Conservation (phyloP, 2,888 invertebrate genomes). For the Oscheius myriophilus region DNA sequence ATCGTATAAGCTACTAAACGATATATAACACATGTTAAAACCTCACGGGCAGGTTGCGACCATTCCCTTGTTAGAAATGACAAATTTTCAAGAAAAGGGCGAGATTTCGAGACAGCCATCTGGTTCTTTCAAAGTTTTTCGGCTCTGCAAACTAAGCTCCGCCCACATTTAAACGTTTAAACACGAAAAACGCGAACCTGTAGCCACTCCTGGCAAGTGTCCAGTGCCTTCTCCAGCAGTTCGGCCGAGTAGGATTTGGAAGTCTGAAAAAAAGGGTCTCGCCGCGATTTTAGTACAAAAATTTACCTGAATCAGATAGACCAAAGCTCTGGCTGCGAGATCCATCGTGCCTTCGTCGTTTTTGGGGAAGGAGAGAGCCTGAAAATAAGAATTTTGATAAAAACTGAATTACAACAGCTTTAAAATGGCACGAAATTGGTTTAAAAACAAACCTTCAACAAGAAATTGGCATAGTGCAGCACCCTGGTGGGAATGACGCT, state of each 20-base stretch:
- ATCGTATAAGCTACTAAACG: no score
- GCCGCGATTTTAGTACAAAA: neutral
- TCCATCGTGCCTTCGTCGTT: constrained; percentile 82
- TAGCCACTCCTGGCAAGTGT: constrained; percentile 93
- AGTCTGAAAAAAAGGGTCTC: constrained; percentile 49
- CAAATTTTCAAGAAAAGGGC: no score
- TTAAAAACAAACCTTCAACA: constrained; percentile 33
- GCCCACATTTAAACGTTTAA: no score
- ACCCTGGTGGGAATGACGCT: constrained; percentile 37
- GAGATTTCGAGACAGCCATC: no score
- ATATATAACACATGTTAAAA: no score
- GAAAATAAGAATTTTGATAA: neutral
- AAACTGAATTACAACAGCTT: neutral
- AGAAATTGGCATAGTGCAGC: constrained; percentile 45
- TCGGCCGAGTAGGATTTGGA: constrained; percentile 90
- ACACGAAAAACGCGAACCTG: constrained; percentile 72
- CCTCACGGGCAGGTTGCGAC: no score
- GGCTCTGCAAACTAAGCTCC: no score
- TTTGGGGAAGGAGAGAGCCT: constrained; percentile 73
- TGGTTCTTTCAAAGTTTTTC: no score
- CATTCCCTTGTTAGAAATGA: no score
- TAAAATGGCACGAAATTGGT: no score
- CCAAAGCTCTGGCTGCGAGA: constrained; percentile 92
- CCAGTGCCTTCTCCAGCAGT: constrained; percentile 97
- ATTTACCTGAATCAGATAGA: constrained; percentile 82